These are phyloP conservation scores for Tursiops truncatus DNA, from an alignment of 2,113 vertebrate species.

Conservation along the genomic window DNA sequence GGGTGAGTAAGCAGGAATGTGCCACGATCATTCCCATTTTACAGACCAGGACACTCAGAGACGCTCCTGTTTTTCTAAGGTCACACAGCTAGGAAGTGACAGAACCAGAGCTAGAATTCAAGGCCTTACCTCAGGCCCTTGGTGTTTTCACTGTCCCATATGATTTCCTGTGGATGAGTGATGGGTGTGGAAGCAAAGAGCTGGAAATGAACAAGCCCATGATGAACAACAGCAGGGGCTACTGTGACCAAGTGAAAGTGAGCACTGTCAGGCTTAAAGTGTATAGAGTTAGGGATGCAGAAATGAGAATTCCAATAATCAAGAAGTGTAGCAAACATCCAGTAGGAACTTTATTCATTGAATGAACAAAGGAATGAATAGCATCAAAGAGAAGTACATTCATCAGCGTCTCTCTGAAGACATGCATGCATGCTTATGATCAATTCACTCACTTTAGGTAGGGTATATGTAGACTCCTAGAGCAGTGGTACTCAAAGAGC, in stretches of 20 bases:
- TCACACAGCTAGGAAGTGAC: not conserved
- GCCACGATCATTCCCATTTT: not conserved
- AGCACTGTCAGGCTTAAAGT: not conserved
- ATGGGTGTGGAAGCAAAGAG: not conserved
- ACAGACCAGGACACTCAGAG: not conserved
- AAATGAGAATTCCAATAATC: not conserved
- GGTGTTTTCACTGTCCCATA: not conserved
- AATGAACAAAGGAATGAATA: not conserved
- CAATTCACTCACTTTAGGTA: not conserved
- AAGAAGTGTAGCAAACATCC: not conserved
- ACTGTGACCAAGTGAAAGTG: not conserved
- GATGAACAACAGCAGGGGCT: not conserved
- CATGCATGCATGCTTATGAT: not conserved
- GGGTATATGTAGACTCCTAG: not conserved
- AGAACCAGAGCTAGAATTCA: not conserved
- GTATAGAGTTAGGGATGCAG: not conserved
- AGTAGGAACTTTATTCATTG: not conserved
- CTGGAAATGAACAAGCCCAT: accelerated
- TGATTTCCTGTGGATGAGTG: not conserved
- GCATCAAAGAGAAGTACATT: not conserved
- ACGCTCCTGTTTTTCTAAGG: not conserved
- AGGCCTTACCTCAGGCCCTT: not conserved
- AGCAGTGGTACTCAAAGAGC: not conserved
- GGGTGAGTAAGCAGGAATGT: too few species aligned
- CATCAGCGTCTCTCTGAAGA: not conserved